A percentile compares a stretch with the other conserved stretches of the same genome.
Evolutionary conservation across 2,797 vertebrate genomes (phyloP).

Genomic region (Morus bassanus): DNA sequence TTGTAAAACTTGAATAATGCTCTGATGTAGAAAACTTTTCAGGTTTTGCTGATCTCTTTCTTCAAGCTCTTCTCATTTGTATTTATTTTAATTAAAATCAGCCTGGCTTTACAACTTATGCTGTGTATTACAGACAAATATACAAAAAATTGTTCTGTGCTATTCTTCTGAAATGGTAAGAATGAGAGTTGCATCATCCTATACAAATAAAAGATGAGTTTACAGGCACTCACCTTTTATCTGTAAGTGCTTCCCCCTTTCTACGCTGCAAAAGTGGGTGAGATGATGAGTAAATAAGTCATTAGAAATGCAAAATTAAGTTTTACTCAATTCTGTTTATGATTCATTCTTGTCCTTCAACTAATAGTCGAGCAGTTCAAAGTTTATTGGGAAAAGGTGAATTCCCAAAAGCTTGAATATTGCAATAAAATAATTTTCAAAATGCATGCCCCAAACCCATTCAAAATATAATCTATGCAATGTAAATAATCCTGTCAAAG

Average conservation of each 20-base stretch:
- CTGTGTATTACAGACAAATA: background rate
- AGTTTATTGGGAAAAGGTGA: background rate
- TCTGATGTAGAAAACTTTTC: background rate
- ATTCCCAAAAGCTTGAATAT: background rate
- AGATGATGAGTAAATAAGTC: background rate
- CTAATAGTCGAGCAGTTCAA: background rate
- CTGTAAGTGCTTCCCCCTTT: background rate
- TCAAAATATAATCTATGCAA: background rate
- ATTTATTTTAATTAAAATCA: background rate
- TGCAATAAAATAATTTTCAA: background rate
- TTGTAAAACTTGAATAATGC: background rate
- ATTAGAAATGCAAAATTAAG: background rate
- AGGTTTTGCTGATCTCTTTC: background rate
- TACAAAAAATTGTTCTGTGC: background rate
- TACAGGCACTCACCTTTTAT: background rate
- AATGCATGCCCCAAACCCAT: rapidly evolving
- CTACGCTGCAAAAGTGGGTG: background rate
- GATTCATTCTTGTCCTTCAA: background rate
- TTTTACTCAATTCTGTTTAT: background rate
- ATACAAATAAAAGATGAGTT: background rate
- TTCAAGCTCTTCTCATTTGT: background rate
- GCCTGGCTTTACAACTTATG: background rate
- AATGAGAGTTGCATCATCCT: background rate
- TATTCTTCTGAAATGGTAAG: background rate
- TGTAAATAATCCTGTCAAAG: background rate